These are phyloP conservation scores for Drosophila persimilis DNA, from an alignment of 1,140 invertebrate genomes.

Conservation along the genomic window DNA sequence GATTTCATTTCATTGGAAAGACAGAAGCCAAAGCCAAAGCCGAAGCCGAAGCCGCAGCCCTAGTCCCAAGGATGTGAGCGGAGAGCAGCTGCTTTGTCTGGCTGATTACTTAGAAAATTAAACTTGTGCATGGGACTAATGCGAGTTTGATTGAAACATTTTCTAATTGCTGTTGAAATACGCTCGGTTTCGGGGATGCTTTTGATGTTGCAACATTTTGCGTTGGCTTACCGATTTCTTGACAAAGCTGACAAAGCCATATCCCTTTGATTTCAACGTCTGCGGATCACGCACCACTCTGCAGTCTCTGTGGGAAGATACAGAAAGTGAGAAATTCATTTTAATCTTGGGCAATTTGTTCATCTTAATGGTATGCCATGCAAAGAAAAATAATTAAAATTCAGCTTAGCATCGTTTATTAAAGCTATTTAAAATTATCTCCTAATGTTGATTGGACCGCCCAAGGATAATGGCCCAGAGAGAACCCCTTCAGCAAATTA, in stretches of 20 bases:
- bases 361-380: neutral
- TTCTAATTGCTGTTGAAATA: slow-evolving; percentile 42
- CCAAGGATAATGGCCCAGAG: neutral
- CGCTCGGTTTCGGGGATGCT: neutral
- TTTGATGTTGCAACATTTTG: slow-evolving; percentile 41
- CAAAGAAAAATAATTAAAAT: slow-evolving; percentile 30
- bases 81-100: slow-evolving; percentile 24
- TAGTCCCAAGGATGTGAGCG: slow-evolving; percentile 17
- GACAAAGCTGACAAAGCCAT: slow-evolving; percentile 99
- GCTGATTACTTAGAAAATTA: slow-evolving; percentile 56
- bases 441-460: slow-evolving; percentile 33
- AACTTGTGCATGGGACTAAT: slow-evolving; percentile 41
- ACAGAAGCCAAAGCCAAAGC: neutral
- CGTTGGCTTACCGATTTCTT: slow-evolving; percentile 95
- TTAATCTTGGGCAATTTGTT: slow-evolving; percentile 27
- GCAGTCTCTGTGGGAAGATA: slow-evolving; percentile 92
- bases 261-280: slow-evolving; percentile 99
- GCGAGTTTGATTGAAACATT: slow-evolving; percentile 55
- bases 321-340: slow-evolving; percentile 24
- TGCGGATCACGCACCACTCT: slow-evolving; percentile 99
- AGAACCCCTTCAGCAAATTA: slow-evolving; percentile 29
- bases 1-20: slow-evolving; percentile 36
- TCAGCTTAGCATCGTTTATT: slow-evolving; percentile 33
- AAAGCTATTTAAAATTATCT: slow-evolving; percentile 42
- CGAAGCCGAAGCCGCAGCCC: too few species aligned